phyloP scores from a whole-genome alignment of 1,140 invertebrate species.

The Intoshia linei region DNA sequence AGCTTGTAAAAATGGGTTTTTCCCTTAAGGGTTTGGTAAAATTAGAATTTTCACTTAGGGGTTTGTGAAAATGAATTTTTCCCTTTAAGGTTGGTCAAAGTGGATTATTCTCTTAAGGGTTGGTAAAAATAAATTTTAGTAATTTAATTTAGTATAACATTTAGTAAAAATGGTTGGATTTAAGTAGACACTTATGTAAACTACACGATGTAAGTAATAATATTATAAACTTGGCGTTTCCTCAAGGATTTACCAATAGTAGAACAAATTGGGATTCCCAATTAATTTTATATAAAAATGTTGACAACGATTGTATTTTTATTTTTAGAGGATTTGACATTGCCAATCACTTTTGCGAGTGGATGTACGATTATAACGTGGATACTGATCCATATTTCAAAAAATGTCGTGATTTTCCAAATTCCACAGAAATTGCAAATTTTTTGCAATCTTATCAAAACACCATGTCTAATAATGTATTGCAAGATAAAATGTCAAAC shows the following conservation, averaged over 20 bases:
- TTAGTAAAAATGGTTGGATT: neutral
- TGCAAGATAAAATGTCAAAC: too few relatives aligned
- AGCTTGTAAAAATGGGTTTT: too few relatives aligned
- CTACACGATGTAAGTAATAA: neutral
- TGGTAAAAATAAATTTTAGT: too few relatives aligned
- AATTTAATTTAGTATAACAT: neutral
- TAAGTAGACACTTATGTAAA: neutral
- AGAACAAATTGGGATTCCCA: neutral
- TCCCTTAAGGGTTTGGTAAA: too few relatives aligned
- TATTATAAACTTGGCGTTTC: neutral
- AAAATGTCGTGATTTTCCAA: too few relatives aligned
- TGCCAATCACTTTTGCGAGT: conserved; percentile 77
- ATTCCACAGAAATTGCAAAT: too few relatives aligned
- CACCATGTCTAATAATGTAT: too few relatives aligned
- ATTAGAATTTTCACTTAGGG: too few relatives aligned
- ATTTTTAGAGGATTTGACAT: conserved; percentile 46
- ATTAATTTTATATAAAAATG: neutral
- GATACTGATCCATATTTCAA: conserved; percentile 41
- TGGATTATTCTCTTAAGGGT: too few relatives aligned
- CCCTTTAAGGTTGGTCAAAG: too few relatives aligned
- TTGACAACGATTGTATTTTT: conserved; percentile 1
- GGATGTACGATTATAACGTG: conserved; percentile 56
- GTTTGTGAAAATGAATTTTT: too few relatives aligned
- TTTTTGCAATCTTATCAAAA: too few relatives aligned
- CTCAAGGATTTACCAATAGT: neutral